A percentile compares a stretch with the other conserved stretches of the same genome.
Conservation (phyloP, 2,797 vertebrate genomes). For the Spondyliosoma cantharus region DNA sequence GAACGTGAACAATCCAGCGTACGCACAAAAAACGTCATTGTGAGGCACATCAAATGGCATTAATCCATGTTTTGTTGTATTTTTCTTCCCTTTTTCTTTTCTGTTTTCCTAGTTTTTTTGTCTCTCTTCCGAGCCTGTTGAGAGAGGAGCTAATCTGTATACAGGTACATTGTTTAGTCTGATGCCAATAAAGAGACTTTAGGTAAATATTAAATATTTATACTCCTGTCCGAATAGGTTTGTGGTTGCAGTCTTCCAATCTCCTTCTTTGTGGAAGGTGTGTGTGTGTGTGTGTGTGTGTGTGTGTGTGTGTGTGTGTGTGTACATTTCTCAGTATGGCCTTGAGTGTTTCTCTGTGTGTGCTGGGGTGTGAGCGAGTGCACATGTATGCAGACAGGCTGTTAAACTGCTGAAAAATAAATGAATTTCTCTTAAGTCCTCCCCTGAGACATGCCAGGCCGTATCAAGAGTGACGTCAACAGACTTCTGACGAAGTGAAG, state of each 20-base stretch:
- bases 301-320: background rate
- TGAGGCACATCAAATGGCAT: background rate
- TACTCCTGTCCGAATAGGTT: conserved; percentile 53
- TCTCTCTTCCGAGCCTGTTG: background rate
- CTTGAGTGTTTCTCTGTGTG: background rate
- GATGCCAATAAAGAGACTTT: conserved; percentile 56
- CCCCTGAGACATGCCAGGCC: background rate
- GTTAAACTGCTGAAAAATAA: conserved; percentile 55
- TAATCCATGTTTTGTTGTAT: background rate
- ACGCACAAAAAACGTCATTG: background rate
- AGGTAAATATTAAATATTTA: conserved; percentile 61
- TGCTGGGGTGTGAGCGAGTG: background rate
- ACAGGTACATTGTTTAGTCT: conserved; percentile 39
- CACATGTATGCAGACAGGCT: background rate
- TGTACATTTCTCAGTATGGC: too few relatives aligned
- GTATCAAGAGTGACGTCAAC: conserved; percentile 15
- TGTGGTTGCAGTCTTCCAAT: conserved; percentile 21
- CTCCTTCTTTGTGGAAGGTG: conserved; percentile 4
- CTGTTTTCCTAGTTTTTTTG: background rate
- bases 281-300: background rate
- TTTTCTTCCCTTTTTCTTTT: background rate
- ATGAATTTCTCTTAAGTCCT: conserved; percentile 34
- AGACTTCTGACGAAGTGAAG: background rate
- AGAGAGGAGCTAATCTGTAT: conserved; percentile 32
- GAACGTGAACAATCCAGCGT: background rate